Evolutionary conservation across 2,888 invertebrate genomes (phyloP).

Genomic region (Catocala sponsa): DNA sequence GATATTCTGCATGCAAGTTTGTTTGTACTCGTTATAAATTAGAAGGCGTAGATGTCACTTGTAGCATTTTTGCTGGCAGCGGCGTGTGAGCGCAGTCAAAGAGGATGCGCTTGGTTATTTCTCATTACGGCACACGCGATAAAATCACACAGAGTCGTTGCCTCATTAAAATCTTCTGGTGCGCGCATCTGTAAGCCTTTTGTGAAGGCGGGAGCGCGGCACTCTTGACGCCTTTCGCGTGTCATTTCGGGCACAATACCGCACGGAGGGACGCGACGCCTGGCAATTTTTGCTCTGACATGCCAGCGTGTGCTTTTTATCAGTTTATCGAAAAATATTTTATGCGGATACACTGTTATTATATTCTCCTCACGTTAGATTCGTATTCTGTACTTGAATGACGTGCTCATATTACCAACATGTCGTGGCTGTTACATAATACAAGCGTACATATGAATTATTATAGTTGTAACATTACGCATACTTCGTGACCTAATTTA

Average conservation of each 20-base stretch:
- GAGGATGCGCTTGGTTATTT: slow-evolving; percentile 87
- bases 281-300: slow-evolving; percentile 79
- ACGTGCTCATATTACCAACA: slow-evolving; percentile 48
- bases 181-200: slow-evolving; percentile 87
- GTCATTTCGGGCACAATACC: slow-evolving; percentile 86
- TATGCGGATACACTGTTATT: slow-evolving; percentile 63
- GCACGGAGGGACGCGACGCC: slow-evolving; percentile 66
- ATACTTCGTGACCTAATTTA: slow-evolving; percentile 14
- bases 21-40: slow-evolving; percentile 50
- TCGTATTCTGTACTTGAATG: slow-evolving; percentile 57
- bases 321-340: slow-evolving; percentile 74
- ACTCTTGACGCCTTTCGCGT: slow-evolving; percentile 86
- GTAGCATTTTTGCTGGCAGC: slow-evolving; percentile 74
- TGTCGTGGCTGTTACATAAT: slow-evolving; percentile 36
- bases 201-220: slow-evolving; percentile 80
- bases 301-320: slow-evolving; percentile 73
- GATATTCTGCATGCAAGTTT: slow-evolving; percentile 24
- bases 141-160: slow-evolving; percentile 88
- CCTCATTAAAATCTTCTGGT: slow-evolving; percentile 89
- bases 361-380: slow-evolving; percentile 64
- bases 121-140: slow-evolving; percentile 86
- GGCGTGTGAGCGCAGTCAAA: slow-evolving; percentile 77
- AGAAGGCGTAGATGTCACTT: slow-evolving; percentile 63
- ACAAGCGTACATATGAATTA: slow-evolving; percentile 40
- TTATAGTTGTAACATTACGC: slow-evolving; percentile 35